A percentile compares a stretch with the other conserved stretches of the same genome.
These are phyloP conservation scores for Gibbula magus DNA, from an alignment of 2,888 invertebrate species.

Conservation along the genomic window DNA sequence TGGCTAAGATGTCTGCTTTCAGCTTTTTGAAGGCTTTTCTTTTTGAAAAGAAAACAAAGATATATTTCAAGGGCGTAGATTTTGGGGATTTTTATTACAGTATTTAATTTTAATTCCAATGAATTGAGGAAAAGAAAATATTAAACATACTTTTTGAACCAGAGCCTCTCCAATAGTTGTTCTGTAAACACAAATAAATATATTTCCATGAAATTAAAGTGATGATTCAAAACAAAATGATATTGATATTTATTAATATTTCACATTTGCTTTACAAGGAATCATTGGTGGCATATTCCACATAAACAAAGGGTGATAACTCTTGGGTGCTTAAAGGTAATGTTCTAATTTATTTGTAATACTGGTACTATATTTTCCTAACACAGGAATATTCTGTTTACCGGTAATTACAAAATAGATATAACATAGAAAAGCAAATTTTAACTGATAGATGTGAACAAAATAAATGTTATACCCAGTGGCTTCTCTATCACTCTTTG, in stretches of 20 bases:
- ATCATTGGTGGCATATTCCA: background rate
- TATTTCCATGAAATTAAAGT: background rate
- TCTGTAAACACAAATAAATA: constrained; percentile 41
- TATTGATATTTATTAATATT: background rate
- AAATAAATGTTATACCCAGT: no score
- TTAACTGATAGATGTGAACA: no score
- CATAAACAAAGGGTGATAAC: background rate
- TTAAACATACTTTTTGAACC: constrained; percentile 44
- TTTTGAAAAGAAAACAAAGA: no score
- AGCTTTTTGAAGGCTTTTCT: no score
- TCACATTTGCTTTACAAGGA: background rate
- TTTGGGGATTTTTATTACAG: no score
- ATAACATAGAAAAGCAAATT: no score
- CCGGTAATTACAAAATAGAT: no score
- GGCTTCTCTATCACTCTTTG: no score
- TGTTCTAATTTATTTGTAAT: background rate
- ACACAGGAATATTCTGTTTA: background rate
- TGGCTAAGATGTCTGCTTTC: no score
- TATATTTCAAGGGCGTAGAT: background rate
- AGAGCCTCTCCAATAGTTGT: constrained; percentile 52
- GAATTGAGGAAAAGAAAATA: background rate
- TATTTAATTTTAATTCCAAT: background rate
- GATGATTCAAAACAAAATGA: background rate
- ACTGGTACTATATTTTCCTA: background rate
- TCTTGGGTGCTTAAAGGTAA: no score